Base-by-base conservation (phyloP, 2,113 vertebrate species). In the Zosterops lateralis region DNA sequence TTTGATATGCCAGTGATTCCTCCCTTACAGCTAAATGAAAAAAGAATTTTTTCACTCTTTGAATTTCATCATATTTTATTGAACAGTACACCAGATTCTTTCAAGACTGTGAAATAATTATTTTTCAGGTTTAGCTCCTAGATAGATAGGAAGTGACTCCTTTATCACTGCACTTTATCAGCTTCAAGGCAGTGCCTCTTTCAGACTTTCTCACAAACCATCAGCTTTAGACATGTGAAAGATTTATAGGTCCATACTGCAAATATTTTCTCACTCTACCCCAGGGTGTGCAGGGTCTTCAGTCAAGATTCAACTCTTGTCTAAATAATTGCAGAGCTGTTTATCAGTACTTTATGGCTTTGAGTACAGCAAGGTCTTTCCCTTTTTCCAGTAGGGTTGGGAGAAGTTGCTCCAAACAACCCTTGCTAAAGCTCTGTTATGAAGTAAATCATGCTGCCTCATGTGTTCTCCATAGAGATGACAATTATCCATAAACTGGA, bases 401-500 rank as follows among this genome's bases (percentile, higher is more conserved):
- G 57, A 92, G 89, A 90, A 82, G 80, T 70, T 85, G 15, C 34
- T 88, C 57, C 61, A 87, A 89, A 89, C 16, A 60, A 83, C 44
- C 24, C 28, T 86, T 32, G 5, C 54, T 78, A 94, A 93, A 94
- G 29, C 60, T 73, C 73, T 75, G 38, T 74, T 71, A 70, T 34
- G 60, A 91, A 87, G 25, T 48, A 76, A 94, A 94, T 92, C 64
- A 53, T 78, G 48, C 44, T 92, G n/a, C 54, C 62, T 86, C 47
- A 36, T 72, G 56, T 17, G 9, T 77, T 45, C 57, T 78, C 84
- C 47, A 79, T 17, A 73, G 57, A 32, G 38, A 84, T 34, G 88
- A 60, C 64, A 94, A 88, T 95, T 95, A 94, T 61, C 79, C 82
- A 81, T 68, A 95, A 92, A 92, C 40, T 90, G 44, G 66, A 70